These are phyloP conservation scores for Tineola bisselliella DNA, from an alignment of 2,888 invertebrate genomes.

Conservation along the genomic window DNA sequence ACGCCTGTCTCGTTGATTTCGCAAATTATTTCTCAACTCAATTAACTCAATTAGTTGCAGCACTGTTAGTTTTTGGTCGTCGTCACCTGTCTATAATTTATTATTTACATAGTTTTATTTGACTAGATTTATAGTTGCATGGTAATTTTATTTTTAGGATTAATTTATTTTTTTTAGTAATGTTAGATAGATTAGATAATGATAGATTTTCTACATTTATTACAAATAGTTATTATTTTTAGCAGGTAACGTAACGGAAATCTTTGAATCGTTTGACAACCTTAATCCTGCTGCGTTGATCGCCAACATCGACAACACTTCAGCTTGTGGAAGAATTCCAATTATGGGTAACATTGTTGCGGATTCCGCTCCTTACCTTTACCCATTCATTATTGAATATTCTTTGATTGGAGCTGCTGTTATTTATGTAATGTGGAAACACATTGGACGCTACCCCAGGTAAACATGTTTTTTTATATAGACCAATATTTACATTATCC, in stretches of 20 bases:
- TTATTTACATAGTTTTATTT: not conserved
- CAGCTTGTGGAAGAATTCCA: conserved; percentile 81
- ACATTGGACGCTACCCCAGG: conserved; percentile 89
- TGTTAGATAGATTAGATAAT: not conserved
- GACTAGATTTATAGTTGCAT: not conserved
- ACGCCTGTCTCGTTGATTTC: conserved; percentile 19
- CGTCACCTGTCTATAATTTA: not conserved
- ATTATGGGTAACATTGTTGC: conserved; percentile 94
- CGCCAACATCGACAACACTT: conserved; percentile 65
- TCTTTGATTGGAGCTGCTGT: conserved; percentile 95
- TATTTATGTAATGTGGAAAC: conserved; percentile 96
- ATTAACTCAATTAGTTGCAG: not conserved
- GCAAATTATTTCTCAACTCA: not conserved
- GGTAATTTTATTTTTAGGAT: not conserved
- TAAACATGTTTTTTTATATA: conserved; percentile 35
- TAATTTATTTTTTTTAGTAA: not conserved
- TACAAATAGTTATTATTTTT: conserved; percentile 17
- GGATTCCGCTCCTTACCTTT: conserved; percentile 93
- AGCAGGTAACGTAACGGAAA: conserved; percentile 51
- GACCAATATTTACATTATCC: conserved; percentile 15
- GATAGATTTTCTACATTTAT: no score
- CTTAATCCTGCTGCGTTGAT: conserved; percentile 69
- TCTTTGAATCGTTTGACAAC: conserved; percentile 68
- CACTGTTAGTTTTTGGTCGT: not conserved
- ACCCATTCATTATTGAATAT: conserved; percentile 96